Evolutionary conservation across 2,113 vertebrate species (phyloP).

Genomic region (Casuarius casuarius): DNA sequence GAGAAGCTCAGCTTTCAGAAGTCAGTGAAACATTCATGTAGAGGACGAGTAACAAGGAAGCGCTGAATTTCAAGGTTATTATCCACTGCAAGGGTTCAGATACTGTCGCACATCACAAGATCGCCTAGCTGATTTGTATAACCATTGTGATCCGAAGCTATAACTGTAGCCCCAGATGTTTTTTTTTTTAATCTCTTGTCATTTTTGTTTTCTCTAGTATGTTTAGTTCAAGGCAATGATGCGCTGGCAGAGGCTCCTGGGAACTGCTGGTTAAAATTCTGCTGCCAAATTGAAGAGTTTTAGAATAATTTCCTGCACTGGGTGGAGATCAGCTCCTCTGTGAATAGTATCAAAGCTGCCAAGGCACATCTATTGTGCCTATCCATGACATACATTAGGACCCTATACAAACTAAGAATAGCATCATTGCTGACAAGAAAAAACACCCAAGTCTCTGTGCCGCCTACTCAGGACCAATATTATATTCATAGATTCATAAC

Average conservation of each 20-base stretch:
- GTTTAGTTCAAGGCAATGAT: background rate
- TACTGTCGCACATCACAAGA: background rate
- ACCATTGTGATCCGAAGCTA: background rate
- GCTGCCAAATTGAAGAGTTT: slow-evolving; percentile 1
- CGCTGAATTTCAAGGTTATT: background rate
- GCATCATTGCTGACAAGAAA: background rate
- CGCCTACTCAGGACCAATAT: background rate
- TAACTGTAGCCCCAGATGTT: background rate
- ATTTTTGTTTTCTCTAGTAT: slow-evolving; percentile 12
- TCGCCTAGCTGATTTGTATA: background rate
- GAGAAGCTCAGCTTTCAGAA: background rate
- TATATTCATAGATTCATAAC: background rate
- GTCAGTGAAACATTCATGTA: background rate
- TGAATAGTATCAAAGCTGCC: background rate
- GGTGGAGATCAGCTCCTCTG: background rate
- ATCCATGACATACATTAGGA: background rate
- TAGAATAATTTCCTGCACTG: slow-evolving; percentile 28
- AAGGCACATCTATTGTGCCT: slow-evolving; percentile 29
- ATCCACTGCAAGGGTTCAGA: background rate
- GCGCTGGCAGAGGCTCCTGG: background rate
- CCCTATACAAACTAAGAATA: slow-evolving; percentile 13
- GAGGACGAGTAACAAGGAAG: background rate
- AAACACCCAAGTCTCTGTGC: background rate
- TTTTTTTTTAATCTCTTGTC: background rate
- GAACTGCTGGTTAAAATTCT: slow-evolving; percentile 28